Conservation (phyloP, 1,140 invertebrate genomes). For the Drosophila equinoxialis region DNA sequence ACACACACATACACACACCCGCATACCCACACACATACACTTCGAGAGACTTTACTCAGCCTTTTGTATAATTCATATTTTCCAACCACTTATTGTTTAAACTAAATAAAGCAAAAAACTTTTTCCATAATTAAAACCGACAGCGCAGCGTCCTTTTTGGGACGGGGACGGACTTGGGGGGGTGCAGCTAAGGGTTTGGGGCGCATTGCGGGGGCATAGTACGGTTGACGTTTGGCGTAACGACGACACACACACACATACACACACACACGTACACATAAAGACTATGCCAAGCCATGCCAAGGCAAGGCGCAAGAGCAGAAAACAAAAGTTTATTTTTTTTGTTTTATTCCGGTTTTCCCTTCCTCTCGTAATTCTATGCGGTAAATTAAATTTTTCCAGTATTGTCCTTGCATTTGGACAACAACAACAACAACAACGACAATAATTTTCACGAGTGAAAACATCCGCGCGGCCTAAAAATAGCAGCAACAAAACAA, state of each 20-base stretch:
- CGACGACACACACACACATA: neutral
- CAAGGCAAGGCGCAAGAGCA: conserved; percentile 49
- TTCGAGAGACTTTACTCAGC: conserved; percentile 25
- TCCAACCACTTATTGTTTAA: conserved; percentile 77
- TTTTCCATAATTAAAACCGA: conserved; percentile 77
- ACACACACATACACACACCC: conserved; percentile 26
- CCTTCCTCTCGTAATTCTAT: conserved; percentile 67
- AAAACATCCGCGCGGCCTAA: conserved; percentile 54
- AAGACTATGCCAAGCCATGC: conserved; percentile 7
- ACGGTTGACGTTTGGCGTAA: neutral
- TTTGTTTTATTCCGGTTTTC: conserved; percentile 24
- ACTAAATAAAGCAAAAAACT: conserved; percentile 77
- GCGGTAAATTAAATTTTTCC: conserved; percentile 72
- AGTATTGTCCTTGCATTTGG: conserved; percentile 55
- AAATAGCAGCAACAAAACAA: conserved; percentile 49
- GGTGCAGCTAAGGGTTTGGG: conserved; percentile 12
- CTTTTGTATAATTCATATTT: conserved; percentile 77
- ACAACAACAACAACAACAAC: conserved; percentile 25
- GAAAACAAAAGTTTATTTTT: conserved; percentile 66
- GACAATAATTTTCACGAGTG: conserved; percentile 53
- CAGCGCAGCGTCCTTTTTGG: conserved; percentile 30
- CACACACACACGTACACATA: neutral
- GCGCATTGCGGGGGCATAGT: neutral
- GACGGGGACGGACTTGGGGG: conserved; percentile 11
- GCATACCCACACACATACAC: conserved; percentile 17